Conservation (phyloP, 2,797 vertebrate species). For the Pelodytes ibericus region DNA sequence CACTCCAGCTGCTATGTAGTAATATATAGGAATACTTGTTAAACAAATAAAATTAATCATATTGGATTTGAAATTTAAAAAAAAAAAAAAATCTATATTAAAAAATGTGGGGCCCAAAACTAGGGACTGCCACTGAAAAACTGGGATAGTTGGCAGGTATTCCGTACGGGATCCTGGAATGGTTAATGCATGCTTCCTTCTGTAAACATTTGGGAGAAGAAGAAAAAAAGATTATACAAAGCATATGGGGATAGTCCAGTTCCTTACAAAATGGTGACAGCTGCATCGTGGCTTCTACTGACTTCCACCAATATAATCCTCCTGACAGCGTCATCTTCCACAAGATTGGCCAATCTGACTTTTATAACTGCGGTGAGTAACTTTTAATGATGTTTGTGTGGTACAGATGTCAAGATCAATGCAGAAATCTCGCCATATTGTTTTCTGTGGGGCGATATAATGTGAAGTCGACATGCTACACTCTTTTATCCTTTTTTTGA, state of each 20-base stretch:
- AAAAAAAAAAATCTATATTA: too few relatives aligned
- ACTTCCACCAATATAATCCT: neutral
- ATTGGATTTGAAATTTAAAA: too few relatives aligned
- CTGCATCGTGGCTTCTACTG: neutral
- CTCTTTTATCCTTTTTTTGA: too few relatives aligned
- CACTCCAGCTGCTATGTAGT: too few relatives aligned
- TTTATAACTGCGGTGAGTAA: slow-evolving; percentile 41
- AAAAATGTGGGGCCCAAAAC: too few relatives aligned
- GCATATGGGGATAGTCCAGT: neutral
- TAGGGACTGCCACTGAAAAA: neutral
- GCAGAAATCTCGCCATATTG: too few relatives aligned
- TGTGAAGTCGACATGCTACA: too few relatives aligned
- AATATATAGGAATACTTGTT: too few relatives aligned
- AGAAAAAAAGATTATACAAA: neutral
- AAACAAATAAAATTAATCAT: too few relatives aligned
- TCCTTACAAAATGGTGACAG: slow-evolving; percentile 12
- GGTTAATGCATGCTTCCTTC: slow-evolving; percentile 20
- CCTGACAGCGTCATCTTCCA: neutral
- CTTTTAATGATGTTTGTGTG: neutral
- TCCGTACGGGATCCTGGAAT: neutral
- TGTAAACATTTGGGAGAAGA: neutral
- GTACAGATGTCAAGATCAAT: too few relatives aligned
- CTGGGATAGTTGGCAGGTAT: neutral
- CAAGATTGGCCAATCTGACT: neutral
- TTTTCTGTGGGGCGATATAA: too few relatives aligned